Evolutionary conservation across 37 sponge, comb jelly and placozoan genomes (phyloP).

Genomic region (Haliclona indistincta): DNA sequence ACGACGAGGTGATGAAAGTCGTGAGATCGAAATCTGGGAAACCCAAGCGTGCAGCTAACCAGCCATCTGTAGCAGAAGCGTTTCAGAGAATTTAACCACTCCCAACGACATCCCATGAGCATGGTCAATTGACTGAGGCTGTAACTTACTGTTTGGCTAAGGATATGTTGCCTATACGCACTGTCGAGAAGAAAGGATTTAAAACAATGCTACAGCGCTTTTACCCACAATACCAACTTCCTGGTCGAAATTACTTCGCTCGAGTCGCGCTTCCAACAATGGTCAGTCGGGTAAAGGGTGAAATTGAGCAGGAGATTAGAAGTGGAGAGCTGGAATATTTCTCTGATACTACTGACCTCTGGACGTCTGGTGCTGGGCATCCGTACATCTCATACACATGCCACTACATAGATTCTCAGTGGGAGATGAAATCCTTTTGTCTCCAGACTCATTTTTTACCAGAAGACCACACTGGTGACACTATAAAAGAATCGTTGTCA

Average conservation of each 20-base stretch:
- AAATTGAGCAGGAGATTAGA: not conserved
- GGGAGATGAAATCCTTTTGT: constrained; percentile 20
- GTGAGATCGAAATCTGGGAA: not conserved
- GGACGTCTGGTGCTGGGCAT: constrained; percentile 19
- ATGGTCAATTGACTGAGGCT: constrained; percentile 9
- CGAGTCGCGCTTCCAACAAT: constrained; percentile 10
- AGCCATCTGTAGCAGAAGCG: not conserved
- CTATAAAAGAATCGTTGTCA: constrained; percentile 5
- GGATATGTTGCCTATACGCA: constrained; percentile 26
- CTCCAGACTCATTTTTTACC: constrained; percentile 20
- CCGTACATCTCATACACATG: constrained; percentile 23
- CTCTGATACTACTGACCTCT: constrained; percentile 31
- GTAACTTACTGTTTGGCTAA: constrained; percentile 14
- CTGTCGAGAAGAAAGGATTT: constrained; percentile 21
- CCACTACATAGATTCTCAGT: constrained; percentile 11
- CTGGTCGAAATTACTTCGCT: constrained; percentile 14
- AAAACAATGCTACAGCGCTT: constrained; percentile 7
- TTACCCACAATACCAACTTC: constrained; percentile 7
- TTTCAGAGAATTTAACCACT: not conserved
- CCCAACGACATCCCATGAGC: constrained; percentile 2
- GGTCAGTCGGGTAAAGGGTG: not conserved
- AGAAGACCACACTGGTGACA: constrained; percentile 40
- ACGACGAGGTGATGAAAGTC: not conserved
- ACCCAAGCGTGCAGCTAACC: not conserved
- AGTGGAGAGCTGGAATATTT: not conserved